phyloP scores from a whole-genome alignment of 2,797 vertebrate species.

The Micropoecilia bifurca region DNA sequence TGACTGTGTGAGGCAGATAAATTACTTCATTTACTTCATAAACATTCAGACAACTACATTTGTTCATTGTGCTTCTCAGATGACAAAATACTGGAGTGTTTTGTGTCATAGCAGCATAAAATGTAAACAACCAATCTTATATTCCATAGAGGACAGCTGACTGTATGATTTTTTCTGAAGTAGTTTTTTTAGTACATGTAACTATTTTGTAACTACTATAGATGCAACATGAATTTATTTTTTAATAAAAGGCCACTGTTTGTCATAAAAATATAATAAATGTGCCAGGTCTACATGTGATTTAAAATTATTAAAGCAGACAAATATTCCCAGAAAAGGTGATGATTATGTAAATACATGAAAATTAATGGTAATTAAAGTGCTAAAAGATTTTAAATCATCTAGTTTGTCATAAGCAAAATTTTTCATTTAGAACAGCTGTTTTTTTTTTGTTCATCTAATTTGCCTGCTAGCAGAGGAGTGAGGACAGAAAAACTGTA shows the following conservation, averaged over 20 bases:
- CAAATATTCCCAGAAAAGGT: neutral
- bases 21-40: neutral
- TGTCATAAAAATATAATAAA: neutral
- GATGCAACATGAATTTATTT: neutral
- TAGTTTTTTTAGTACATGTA: neutral
- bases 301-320: neutral
- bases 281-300: neutral
- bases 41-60: neutral
- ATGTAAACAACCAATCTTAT: neutral
- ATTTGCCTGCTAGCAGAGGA: constrained; percentile 9
- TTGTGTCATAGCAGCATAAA: neutral
- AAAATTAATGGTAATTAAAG: neutral
- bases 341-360: neutral
- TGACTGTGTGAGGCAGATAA: neutral
- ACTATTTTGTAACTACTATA: neutral
- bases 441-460: neutral
- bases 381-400: neutral
- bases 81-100: neutral
- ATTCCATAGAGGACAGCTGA: neutral
- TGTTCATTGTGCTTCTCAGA: neutral
- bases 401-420: neutral
- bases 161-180: neutral
- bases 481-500: constrained; percentile 11
- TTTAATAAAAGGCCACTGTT: neutral
- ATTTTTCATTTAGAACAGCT: neutral